phyloP scores from a whole-genome alignment of 2,113 vertebrate genomes.

The Galbula dea region DNA sequence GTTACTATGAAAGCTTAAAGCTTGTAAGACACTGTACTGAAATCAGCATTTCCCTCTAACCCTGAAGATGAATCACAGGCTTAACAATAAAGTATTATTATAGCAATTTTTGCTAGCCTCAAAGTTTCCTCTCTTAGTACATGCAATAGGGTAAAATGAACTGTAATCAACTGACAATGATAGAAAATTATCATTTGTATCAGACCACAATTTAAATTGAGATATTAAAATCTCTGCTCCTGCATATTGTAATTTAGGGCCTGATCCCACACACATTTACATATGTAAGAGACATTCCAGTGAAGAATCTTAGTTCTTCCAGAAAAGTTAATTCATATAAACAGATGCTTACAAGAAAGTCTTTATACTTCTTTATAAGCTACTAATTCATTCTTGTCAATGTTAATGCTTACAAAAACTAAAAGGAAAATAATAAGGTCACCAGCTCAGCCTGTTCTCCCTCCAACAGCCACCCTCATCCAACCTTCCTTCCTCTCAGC shows the following conservation, averaged over 20 bases:
- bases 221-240: slow-evolving; percentile 13
- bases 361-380: background rate
- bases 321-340: background rate
- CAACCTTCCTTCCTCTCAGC: background rate
- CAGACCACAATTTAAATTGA: background rate
- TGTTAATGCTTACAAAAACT: background rate
- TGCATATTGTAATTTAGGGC: background rate
- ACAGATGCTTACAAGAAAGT: background rate
- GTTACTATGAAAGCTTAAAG: background rate
- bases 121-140: background rate
- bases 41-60: background rate
- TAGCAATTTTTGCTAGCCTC: slow-evolving; percentile 1
- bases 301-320: background rate
- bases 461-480: background rate
- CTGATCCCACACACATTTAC: background rate
- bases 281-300: background rate
- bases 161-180: background rate
- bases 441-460: background rate
- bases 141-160: slow-evolving; percentile 4
- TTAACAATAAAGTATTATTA: slow-evolving; percentile 6
- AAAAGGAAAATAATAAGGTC: background rate
- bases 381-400: background rate
- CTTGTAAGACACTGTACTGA: background rate
- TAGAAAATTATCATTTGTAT: background rate
- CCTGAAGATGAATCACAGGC: slow-evolving; percentile 12